Conservation (phyloP, 2,888 invertebrate genomes). For the Drosophila birchii region DNA sequence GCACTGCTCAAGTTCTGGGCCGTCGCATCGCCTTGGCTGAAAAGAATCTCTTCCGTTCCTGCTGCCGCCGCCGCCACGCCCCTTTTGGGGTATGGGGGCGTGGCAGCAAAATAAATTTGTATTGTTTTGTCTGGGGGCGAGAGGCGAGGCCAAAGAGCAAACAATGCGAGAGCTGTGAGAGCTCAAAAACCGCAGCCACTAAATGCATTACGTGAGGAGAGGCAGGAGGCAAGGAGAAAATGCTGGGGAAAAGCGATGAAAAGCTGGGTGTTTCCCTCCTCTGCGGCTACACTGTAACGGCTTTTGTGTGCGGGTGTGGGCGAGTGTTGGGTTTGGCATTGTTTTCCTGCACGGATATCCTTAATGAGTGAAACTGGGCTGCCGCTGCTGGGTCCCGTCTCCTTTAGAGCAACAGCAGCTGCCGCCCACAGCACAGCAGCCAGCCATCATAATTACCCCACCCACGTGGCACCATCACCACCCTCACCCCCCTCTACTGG, state of each 20-base stretch:
- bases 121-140: slow-evolving; percentile 66
- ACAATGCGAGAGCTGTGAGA: slow-evolving; percentile 64
- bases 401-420: slow-evolving; percentile 36
- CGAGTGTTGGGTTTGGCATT: slow-evolving; percentile 76
- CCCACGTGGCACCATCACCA: slow-evolving; percentile 7
- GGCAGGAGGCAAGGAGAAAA: neutral
- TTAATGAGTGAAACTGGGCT: slow-evolving; percentile 83
- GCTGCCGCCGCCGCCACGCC: neutral
- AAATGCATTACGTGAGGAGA: slow-evolving; percentile 74
- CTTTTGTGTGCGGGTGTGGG: slow-evolving; percentile 60
- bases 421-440: slow-evolving; percentile 37
- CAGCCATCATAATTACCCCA: slow-evolving; percentile 52
- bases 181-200: slow-evolving; percentile 78
- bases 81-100: slow-evolving; percentile 12
- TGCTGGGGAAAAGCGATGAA: neutral
- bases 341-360: slow-evolving; percentile 83
- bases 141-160: slow-evolving; percentile 74
- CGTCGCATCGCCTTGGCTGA: slow-evolving; percentile 44
- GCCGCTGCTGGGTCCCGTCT: slow-evolving; percentile 51
- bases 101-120: slow-evolving; percentile 69
- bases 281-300: slow-evolving; percentile 75
- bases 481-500: slow-evolving; percentile 13
- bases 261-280: slow-evolving; percentile 22
- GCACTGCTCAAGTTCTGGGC: slow-evolving; percentile 70
- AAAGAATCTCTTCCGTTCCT: slow-evolving; percentile 39